Evolutionary conservation across 2,888 invertebrate genomes (phyloP).

Genomic region (Caprella mutica): DNA sequence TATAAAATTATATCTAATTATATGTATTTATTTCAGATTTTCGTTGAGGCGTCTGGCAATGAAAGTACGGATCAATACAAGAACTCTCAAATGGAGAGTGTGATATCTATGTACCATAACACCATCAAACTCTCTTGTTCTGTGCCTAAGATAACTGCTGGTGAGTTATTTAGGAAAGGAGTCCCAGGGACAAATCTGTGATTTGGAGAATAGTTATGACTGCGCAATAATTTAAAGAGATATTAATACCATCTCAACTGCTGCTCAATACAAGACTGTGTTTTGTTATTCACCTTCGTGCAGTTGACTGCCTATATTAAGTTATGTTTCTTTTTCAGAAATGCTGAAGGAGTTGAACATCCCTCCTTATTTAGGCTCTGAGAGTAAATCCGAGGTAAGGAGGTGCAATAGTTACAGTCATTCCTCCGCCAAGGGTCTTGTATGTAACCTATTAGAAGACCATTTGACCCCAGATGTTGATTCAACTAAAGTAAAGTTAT

Average conservation of each 20-base stretch:
- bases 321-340: not conserved
- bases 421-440: not conserved
- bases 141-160: conserved; percentile 52
- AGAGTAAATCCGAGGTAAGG: no score
- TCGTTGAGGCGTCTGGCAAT: conserved; percentile 39
- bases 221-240: not conserved
- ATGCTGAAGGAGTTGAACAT: conserved; percentile 4
- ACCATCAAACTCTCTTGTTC: conserved; percentile 52
- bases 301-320: not conserved
- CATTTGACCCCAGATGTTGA: no score
- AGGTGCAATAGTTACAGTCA: not conserved
- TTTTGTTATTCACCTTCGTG: not conserved
- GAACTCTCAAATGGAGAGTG: conserved; percentile 45
- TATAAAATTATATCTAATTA: no score
- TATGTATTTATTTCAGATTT: conserved; percentile 19
- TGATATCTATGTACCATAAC: conserved; percentile 50
- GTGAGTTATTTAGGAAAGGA: no score
- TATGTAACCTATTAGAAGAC: no score
- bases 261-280: not conserved
- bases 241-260: not conserved
- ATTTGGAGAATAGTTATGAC: not conserved
- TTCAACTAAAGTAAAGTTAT: no score
- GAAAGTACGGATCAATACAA: conserved; percentile 45
- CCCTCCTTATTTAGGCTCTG: conserved; percentile 3
- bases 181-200: no score